phyloP scores from a whole-genome alignment of 2,888 invertebrate genomes.

The Agrotis exclamationis region DNA sequence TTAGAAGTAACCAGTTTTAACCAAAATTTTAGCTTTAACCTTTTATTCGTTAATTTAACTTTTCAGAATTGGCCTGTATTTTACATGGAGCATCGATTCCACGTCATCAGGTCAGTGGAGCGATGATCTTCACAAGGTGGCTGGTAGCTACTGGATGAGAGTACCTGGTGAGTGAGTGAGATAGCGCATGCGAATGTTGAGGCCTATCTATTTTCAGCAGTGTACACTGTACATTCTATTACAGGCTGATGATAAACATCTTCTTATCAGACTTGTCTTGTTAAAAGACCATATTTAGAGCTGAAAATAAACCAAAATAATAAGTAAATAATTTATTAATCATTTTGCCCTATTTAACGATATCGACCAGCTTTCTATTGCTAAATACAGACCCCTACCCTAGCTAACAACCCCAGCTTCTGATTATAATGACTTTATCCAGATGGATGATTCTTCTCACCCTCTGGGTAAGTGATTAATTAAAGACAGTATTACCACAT shows the following conservation, averaged over 20 bases:
- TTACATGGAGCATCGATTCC: too few species aligned
- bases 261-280: too few species aligned
- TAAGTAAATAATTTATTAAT: background rate
- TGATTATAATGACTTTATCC: conserved; percentile 20
- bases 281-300: background rate
- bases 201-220: too few species aligned
- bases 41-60: background rate
- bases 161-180: too few species aligned
- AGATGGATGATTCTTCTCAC: conserved; percentile 20
- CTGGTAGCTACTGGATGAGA: too few species aligned
- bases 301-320: background rate
- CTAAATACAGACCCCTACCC: conserved; percentile 14
- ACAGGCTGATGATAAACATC: too few species aligned
- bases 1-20: conserved; percentile 22
- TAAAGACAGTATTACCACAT: conserved; percentile 9
- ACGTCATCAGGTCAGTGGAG: too few species aligned
- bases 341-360: background rate
- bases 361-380: background rate
- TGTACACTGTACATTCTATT: too few species aligned
- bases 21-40: conserved; percentile 1
- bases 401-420: background rate
- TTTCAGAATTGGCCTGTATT: too few species aligned
- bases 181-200: too few species aligned
- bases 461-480: conserved; percentile 25
- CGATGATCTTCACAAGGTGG: too few species aligned